A percentile compares a stretch with the other conserved stretches of the same genome.
These are phyloP conservation scores for Bombycilla garrulus DNA, from an alignment of 2,113 vertebrate genomes.

Conservation along the genomic window DNA sequence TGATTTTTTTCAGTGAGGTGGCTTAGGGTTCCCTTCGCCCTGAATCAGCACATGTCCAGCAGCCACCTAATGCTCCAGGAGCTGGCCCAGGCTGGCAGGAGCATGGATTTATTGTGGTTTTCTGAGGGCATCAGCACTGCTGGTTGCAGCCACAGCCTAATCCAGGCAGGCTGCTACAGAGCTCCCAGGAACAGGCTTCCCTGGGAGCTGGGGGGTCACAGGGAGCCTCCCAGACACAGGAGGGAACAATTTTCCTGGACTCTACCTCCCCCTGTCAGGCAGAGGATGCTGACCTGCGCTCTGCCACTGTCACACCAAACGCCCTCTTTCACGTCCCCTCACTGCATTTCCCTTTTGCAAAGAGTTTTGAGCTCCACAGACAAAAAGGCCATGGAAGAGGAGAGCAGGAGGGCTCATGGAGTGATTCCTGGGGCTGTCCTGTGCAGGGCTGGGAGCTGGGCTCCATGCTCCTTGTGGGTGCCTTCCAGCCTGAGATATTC, in stretches of 20 bases:
- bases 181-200: background rate
- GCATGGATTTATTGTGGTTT: background rate
- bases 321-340: background rate
- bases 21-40: too few relatives aligned
- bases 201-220: background rate
- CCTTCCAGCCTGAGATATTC: background rate
- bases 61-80: background rate
- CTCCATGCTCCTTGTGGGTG: background rate
- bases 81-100: background rate
- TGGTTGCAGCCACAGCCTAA: background rate
- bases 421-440: background rate
- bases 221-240: background rate
- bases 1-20: background rate
- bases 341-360: background rate
- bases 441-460: background rate
- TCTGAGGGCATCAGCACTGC: background rate
- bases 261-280: background rate
- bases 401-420: background rate
- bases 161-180: background rate
- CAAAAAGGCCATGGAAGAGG: background rate
- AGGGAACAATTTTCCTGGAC: background rate
- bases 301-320: background rate
- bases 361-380: background rate
- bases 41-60: background rate
- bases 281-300: background rate